A percentile compares a stretch with the other conserved stretches of the same genome.
phyloP scores from a whole-genome alignment of 2,888 invertebrate genomes.

The Drosophila nigricruria region DNA sequence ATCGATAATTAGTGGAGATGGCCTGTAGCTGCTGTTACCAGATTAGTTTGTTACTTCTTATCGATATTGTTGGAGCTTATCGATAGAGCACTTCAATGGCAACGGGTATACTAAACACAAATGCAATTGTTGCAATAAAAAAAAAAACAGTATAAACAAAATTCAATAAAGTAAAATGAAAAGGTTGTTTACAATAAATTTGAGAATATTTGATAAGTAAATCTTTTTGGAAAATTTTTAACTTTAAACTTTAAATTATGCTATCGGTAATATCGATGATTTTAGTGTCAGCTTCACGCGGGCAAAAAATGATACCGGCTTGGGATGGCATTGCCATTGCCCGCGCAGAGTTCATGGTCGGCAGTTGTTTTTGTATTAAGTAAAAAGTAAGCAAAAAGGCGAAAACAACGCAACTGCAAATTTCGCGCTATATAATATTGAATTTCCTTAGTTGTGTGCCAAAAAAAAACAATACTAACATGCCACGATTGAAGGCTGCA shows the following conservation, averaged over 20 bases:
- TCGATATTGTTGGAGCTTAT: conserved; percentile 4
- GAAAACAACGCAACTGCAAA: neutral
- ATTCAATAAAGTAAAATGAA: too few species aligned
- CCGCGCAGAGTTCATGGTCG: conserved; percentile 40
- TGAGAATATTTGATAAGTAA: neutral
- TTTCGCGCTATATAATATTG: neutral
- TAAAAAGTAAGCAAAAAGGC: conserved; percentile 1
- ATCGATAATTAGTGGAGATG: conserved; percentile 2
- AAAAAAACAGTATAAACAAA: neutral
- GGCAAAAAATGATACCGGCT: conserved; percentile 40
- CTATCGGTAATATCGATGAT: conserved; percentile 31
- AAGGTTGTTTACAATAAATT: too few species aligned
- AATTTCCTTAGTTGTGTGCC: neutral
- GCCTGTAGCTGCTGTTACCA: neutral
- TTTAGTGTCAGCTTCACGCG: conserved; percentile 23
- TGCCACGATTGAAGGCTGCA: conserved; percentile 70
- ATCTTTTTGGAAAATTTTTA: neutral
- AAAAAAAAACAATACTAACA: conserved; percentile 29
- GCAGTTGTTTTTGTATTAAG: conserved; percentile 14
- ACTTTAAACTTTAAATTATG: neutral
- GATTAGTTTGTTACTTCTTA: neutral
- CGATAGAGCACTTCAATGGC: neutral
- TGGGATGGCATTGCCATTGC: conserved; percentile 46
- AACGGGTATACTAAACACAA: neutral
- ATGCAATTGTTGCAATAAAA: neutral